Evolutionary conservation across 53 echinoderm and acorn worm genomes (phyloP).

Genomic region (Paelopatides confundens): DNA sequence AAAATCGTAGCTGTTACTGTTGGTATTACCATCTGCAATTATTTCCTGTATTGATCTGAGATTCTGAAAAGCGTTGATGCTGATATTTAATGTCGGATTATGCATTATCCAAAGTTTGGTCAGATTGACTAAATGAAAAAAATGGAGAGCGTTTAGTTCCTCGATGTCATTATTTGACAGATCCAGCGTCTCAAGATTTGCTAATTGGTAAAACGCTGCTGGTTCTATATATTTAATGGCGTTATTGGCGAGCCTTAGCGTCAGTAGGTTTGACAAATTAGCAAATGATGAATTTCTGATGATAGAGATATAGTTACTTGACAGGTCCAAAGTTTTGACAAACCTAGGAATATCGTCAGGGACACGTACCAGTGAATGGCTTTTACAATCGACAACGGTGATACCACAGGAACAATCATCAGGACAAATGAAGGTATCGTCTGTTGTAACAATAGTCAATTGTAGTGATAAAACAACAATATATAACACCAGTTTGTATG

Average conservation of each 20-base stretch:
- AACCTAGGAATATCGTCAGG: neutral
- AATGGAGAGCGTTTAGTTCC: neutral
- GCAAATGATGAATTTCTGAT: neutral
- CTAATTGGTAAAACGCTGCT: neutral
- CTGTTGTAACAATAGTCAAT: neutral
- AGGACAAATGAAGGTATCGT: neutral
- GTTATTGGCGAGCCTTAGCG: neutral
- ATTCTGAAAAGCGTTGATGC: constrained; percentile 14
- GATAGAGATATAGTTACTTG: neutral
- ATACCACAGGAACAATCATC: neutral
- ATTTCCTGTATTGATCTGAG: neutral
- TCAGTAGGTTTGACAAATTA: neutral
- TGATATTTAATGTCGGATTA: constrained; percentile 3
- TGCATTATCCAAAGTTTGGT: neutral
- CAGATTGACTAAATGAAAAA: neutral
- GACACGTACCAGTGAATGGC: neutral
- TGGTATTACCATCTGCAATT: neutral
- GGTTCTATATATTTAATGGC: neutral
- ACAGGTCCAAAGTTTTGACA: neutral
- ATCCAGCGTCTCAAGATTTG: neutral
- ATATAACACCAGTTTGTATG: neutral
- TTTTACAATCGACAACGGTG: neutral
- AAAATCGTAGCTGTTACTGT: neutral
- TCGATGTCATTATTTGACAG: neutral
- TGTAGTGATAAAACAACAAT: neutral